Evolutionary conservation across 64 coral and sea anemone species (phyloP), one percentile per base, ranked within the genome.

Genomic region (Montipora foliosa): DNA sequence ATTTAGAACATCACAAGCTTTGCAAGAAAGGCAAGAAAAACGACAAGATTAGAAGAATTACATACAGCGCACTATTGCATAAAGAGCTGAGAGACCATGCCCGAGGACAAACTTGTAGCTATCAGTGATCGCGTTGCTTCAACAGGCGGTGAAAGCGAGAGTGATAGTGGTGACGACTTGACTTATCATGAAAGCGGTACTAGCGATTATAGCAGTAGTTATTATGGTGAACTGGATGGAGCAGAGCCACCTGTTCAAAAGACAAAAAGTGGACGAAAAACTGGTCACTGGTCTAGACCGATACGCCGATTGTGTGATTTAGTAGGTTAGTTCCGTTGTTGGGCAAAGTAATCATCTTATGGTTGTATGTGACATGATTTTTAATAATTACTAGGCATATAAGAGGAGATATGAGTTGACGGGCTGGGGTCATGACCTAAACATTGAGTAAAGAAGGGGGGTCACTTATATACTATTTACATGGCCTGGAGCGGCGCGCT

Each of bases 81-180:
- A 11, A 19, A 81, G 77, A 44, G 78, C 22, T 14, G 76, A 61
- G 37, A 79, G 19, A 19, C 16, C 29, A 79, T 78, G 9, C 72
- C 71, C 4, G 74, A 90, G 61, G 88, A 77, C 17, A 55, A 89
- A 6, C 69, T 72, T 77, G 69, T 89, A 14, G n/a, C 82, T 77
- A 44, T 37, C 50, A 72, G 77, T 78, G 68, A 87, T 45, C 71
- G 49, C 20, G 44, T 89, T 90, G 49, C 74, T 78, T 77, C 73
- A 79, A 76, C 16, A 53, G 88, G 79, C 60, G 64, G 76, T 79
- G 76, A 90, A 59, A 90, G 60, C 79, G 88, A 90, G 79, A 90
- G 12, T 90, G 73, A 79, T 47, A 90, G 88, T 47, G 88, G 80
- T 90, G 76, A 90, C 25, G 88, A 90, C 76, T 80, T 90, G 76